These are phyloP conservation scores for Crotalus adamanteus DNA, from an alignment of 2,797 vertebrate genomes.

Conservation along the genomic window DNA sequence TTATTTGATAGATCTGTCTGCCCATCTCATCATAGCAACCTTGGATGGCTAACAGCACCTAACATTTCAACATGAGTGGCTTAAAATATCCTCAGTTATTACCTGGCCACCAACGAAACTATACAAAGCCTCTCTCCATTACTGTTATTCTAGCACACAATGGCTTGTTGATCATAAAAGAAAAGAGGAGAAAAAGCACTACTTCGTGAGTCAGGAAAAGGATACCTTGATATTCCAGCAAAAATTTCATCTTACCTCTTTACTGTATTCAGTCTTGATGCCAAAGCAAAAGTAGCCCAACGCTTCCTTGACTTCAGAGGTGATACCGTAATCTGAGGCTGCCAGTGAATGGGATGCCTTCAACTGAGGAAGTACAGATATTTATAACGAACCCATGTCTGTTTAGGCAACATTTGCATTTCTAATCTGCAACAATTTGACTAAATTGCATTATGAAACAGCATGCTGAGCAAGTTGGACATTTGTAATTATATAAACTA, in stretches of 20 bases:
- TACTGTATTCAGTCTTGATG: background rate
- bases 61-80: background rate
- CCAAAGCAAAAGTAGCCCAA: background rate
- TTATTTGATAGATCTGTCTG: background rate
- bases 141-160: background rate
- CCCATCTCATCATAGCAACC: background rate
- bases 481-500: background rate
- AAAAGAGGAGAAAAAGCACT: background rate
- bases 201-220: background rate
- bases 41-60: background rate
- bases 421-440: conserved; percentile 11
- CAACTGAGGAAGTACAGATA: background rate
- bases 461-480: background rate
- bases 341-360: background rate
- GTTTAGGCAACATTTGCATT: background rate
- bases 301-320: background rate
- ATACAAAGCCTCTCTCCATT: background rate
- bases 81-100: background rate
- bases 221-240: too few species aligned
- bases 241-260: background rate
- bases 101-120: background rate
- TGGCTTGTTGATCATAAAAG: background rate
- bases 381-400: conserved; percentile 4
- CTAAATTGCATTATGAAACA: conserved; percentile 15
- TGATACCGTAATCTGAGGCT: background rate